Percentiles rank a stretch among this genome's conserved stretches.
Evolutionary conservation across 2,797 vertebrate genomes (phyloP).

Genomic region (Parauchenoglanis punctatus): DNA sequence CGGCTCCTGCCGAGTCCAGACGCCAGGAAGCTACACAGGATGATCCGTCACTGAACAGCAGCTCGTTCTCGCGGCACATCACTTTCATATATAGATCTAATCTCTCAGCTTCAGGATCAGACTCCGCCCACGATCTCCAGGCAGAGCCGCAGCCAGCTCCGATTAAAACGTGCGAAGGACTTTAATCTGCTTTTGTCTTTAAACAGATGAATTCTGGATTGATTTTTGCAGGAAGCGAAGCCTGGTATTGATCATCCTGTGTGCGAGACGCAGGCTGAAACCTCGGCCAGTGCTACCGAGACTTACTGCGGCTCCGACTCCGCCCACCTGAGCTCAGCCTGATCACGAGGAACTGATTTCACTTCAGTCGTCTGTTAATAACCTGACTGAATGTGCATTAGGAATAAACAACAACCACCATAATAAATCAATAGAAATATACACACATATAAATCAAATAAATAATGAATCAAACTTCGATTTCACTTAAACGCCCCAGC

Average conservation of each 20-base stretch:
- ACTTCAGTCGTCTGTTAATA: neutral
- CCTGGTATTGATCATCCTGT: neutral
- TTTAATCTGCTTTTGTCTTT: neutral
- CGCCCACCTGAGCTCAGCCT: neutral
- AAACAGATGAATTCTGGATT: neutral
- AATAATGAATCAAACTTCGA: too few relatives aligned
- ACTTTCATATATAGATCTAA: neutral
- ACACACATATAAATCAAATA: too few relatives aligned
- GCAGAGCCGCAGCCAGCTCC: neutral
- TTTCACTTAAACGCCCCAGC: too few relatives aligned
- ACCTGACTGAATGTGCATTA: neutral
- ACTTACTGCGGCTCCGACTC: neutral
- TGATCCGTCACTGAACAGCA: neutral
- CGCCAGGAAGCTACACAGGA: neutral
- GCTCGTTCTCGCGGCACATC: neutral
- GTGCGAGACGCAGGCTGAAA: neutral
- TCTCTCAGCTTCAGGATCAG: neutral
- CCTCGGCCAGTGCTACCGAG: neutral
- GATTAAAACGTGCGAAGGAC: neutral
- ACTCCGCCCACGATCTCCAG: neutral
- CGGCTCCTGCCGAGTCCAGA: neutral
- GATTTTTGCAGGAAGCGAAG: slow-evolving; percentile 1
- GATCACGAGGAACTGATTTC: neutral
- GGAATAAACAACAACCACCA: neutral
- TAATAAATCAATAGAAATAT: too few relatives aligned